Conservation (phyloP, 2,888 invertebrate genomes). For the Deroplatys truncata region DNA sequence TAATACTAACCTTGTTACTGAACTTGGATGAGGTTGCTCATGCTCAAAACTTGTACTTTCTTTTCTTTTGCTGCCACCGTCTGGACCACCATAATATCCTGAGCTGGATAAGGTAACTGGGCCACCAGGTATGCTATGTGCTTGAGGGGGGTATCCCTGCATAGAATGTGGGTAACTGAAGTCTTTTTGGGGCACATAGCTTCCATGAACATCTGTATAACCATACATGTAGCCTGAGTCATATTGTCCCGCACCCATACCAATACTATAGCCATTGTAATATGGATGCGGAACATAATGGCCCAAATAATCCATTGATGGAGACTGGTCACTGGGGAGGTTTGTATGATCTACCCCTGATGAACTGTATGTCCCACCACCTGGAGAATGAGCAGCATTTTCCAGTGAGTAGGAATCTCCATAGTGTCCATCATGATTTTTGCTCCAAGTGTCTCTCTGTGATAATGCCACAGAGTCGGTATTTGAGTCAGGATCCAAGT, state of each 20-base stretch:
- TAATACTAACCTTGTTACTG: constrained; percentile 41
- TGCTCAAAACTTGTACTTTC: constrained; percentile 60
- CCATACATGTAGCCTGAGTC: constrained; percentile 31
- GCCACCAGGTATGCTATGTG: constrained; percentile 29
- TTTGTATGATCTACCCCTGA: constrained; percentile 21
- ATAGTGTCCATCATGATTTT: constrained; percentile 24
- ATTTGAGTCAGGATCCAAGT: constrained; percentile 12
- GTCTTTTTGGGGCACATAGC: constrained; percentile 38
- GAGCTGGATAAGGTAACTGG: constrained; percentile 37
- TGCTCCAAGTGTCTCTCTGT: constrained; percentile 29
- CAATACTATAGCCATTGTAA: constrained; percentile 32
- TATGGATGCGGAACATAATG: constrained; percentile 31
- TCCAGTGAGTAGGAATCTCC: constrained; percentile 26
- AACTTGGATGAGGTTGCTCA: constrained; percentile 52
- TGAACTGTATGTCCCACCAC: constrained; percentile 13
- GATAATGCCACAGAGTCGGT: constrained; percentile 1
- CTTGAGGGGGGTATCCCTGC: constrained; percentile 32
- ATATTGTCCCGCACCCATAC: constrained; percentile 24
- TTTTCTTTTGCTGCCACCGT: constrained; percentile 47
- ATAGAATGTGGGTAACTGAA: constrained; percentile 45
- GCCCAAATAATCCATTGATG: constrained; percentile 31
- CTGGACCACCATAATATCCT: constrained; percentile 40
- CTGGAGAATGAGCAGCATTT: constrained; percentile 24
- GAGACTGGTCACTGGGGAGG: constrained; percentile 25
- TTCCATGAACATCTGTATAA: constrained; percentile 29